These are phyloP conservation scores for Drosophila yooni DNA, from an alignment of 2,888 invertebrate genomes.

Conservation along the genomic window DNA sequence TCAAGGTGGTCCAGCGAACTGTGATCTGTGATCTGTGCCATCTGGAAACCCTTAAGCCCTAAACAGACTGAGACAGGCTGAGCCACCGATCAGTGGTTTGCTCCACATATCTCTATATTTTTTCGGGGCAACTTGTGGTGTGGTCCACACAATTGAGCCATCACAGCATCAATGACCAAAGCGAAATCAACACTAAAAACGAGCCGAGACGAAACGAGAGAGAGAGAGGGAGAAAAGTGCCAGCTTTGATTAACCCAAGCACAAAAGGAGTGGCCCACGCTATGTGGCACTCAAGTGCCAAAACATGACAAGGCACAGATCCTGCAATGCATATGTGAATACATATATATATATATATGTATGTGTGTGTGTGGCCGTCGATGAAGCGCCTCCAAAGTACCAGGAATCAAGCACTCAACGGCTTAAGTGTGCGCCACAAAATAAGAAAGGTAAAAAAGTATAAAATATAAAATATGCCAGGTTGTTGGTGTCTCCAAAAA, in stretches of 20 bases:
- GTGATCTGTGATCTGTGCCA: slow-evolving; percentile 33
- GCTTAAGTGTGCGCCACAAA: slow-evolving; percentile 81
- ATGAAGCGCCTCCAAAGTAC: slow-evolving; percentile 77
- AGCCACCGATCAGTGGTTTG: slow-evolving; percentile 21
- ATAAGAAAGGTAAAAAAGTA: background rate
- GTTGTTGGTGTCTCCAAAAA: slow-evolving; percentile 35
- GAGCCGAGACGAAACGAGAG: background rate
- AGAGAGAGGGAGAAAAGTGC: slow-evolving; percentile 42
- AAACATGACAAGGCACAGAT: slow-evolving; percentile 72
- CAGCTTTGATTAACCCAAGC: slow-evolving; percentile 75
- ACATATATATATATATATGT: background rate
- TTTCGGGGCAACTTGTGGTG: slow-evolving; percentile 69
- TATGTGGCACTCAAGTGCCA: slow-evolving; percentile 74
- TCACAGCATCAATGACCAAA: slow-evolving; percentile 63
- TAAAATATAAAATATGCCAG: slow-evolving; percentile 17
- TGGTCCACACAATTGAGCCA: slow-evolving; percentile 78
- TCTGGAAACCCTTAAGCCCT: slow-evolving; percentile 46
- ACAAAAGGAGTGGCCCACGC: slow-evolving; percentile 63
- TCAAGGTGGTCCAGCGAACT: slow-evolving; percentile 47
- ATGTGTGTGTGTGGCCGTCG: slow-evolving; percentile 75
- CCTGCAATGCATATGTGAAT: slow-evolving; percentile 18
- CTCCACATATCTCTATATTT: slow-evolving; percentile 41
- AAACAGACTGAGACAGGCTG: slow-evolving; percentile 3
- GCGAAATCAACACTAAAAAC: slow-evolving; percentile 43
- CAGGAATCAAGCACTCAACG: slow-evolving; percentile 80